These are phyloP conservation scores for Bombyx huttoni DNA, from an alignment of 2,888 invertebrate species.

Conservation along the genomic window DNA sequence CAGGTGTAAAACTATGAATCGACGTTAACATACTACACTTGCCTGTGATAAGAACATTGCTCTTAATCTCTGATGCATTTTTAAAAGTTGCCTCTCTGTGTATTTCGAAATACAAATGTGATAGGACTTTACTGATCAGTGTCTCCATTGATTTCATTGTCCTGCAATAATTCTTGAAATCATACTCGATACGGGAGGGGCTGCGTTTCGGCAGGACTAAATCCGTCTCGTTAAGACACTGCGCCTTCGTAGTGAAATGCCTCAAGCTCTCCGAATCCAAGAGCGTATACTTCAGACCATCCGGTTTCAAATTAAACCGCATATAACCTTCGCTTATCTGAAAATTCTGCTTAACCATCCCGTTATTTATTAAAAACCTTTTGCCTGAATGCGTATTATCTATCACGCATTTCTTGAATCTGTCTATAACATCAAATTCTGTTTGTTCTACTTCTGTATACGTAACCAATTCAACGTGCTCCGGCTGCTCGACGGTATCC, in stretches of 20 bases:
- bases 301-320: conserved; percentile 56
- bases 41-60: conserved; percentile 59
- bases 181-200: conserved; percentile 40
- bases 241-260: conserved; percentile 56
- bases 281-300: conserved; percentile 57
- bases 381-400: conserved; percentile 57
- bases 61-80: conserved; percentile 53
- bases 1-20: no score
- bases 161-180: conserved; percentile 55
- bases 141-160: conserved; percentile 65
- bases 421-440: conserved; percentile 46
- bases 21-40: conserved; percentile 11
- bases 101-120: conserved; percentile 52
- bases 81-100: conserved; percentile 52
- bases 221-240: conserved; percentile 38
- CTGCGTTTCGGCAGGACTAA: conserved; percentile 29
- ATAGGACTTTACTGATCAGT: conserved; percentile 37
- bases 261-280: conserved; percentile 65
- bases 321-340: conserved; percentile 44
- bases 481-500: conserved; percentile 39
- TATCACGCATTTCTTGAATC: conserved; percentile 66
- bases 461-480: conserved; percentile 65
- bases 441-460: conserved; percentile 41
- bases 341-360: conserved; percentile 54
- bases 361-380: conserved; percentile 69